A percentile compares a stretch with the other conserved stretches of the same genome.
Conservation (phyloP, 2,113 vertebrate species). For the Meles meles region DNA sequence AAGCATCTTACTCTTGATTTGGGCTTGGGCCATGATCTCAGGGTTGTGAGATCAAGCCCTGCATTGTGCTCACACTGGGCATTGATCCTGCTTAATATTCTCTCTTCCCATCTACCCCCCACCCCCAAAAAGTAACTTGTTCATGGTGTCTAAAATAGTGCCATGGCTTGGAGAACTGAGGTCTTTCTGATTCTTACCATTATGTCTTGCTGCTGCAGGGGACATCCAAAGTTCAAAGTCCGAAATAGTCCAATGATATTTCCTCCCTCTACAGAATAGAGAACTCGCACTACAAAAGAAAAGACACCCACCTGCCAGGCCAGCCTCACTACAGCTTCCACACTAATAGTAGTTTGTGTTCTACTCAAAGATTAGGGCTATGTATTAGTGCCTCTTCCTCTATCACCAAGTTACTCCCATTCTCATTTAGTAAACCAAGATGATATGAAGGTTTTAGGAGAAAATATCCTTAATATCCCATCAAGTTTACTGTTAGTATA, state of each 20-base stretch:
- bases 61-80: neutral
- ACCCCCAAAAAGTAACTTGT: neutral
- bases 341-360: rapidly evolving
- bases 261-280: neutral
- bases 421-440: neutral
- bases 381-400: neutral
- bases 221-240: neutral
- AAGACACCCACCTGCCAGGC: neutral
- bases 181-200: neutral
- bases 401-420: neutral
- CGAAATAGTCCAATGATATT: neutral
- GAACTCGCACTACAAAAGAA: neutral
- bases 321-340: neutral
- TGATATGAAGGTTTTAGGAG: neutral
- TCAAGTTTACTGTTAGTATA: neutral
- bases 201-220: neutral
- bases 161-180: neutral
- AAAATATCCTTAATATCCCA: neutral
- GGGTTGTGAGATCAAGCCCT: neutral
- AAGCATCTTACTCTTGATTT: neutral
- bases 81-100: neutral
- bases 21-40: neutral
- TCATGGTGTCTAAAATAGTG: neutral
- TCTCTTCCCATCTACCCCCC: neutral
- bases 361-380: neutral